These are phyloP conservation scores for Flabesymbios commensalis DNA, from an alignment of 2,888 invertebrate genomes.

Conservation along the genomic window DNA sequence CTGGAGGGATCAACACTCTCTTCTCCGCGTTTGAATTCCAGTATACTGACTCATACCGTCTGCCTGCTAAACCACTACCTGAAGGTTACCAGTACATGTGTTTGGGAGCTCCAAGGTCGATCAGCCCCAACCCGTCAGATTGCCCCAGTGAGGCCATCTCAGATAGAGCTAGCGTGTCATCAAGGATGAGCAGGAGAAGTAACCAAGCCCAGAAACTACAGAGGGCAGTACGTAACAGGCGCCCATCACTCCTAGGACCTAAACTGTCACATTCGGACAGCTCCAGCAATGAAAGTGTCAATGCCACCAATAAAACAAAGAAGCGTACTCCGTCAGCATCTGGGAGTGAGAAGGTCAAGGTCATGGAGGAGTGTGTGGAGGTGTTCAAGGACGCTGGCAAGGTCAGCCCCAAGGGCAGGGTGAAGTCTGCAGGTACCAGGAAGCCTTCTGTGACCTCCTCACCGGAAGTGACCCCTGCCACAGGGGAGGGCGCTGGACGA, in stretches of 20 bases:
- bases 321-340: too few relatives aligned
- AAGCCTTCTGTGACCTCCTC: too few relatives aligned
- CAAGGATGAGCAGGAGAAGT: background rate
- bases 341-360: too few relatives aligned
- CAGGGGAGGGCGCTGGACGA: too few relatives aligned
- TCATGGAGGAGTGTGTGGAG: too few relatives aligned
- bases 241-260: background rate
- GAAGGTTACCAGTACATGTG: background rate
- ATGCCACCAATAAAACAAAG: background rate
- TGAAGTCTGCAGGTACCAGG: too few relatives aligned
- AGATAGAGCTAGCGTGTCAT: background rate
- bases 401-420: too few relatives aligned
- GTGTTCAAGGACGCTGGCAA: too few relatives aligned
- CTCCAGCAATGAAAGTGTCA: background rate
- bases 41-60: slow-evolving; percentile 29
- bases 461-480: too few relatives aligned
- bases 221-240: too few relatives aligned
- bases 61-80: background rate
- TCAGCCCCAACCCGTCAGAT: background rate
- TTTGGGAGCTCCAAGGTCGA: background rate
- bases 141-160: background rate
- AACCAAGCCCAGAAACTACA: too few relatives aligned
- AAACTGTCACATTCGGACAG: background rate
- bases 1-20: slow-evolving; percentile 41
- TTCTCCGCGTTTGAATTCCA: slow-evolving; percentile 46